Conservation (phyloP, 2,888 invertebrate species). For the Heteropelma amictum region DNA sequence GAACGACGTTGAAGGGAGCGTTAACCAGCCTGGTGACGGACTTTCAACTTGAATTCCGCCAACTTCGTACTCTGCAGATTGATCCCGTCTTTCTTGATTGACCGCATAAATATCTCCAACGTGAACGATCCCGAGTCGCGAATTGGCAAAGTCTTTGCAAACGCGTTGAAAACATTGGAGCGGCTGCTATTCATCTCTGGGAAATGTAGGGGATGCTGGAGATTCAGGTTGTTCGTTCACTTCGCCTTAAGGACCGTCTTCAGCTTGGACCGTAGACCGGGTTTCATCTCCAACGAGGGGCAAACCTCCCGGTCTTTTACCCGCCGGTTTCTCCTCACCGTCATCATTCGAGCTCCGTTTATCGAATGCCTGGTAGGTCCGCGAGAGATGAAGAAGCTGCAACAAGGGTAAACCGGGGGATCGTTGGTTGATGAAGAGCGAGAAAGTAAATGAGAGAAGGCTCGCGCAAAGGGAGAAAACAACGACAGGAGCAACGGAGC, state of each 20-base stretch:
- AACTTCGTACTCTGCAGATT: too few relatives aligned
- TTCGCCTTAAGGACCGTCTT: not conserved
- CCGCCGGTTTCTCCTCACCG: not conserved
- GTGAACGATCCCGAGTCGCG: too few relatives aligned
- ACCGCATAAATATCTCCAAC: too few relatives aligned
- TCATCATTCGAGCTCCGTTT: not conserved
- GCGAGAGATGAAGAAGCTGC: not conserved
- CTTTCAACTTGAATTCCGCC: too few relatives aligned
- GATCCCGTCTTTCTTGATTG: too few relatives aligned
- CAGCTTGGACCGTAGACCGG: not conserved
- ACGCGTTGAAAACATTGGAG: not conserved
- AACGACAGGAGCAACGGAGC: constrained; percentile 5
- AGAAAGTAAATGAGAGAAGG: not conserved
- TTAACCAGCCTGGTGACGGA: too few relatives aligned
- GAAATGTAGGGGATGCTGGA: not conserved
- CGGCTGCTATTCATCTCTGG: not conserved
- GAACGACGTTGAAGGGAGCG: too few relatives aligned
- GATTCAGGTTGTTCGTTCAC: not conserved
- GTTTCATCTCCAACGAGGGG: not conserved
- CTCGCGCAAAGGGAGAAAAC: not conserved
- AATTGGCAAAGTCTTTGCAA: too few relatives aligned
- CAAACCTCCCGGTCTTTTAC: not conserved
- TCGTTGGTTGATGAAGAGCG: not conserved
- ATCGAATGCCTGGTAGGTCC: not conserved
- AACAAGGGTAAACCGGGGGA: not conserved